phyloP scores from a whole-genome alignment of 2,113 vertebrate species.

The zebrafish (Danio rerio) region DNA sequence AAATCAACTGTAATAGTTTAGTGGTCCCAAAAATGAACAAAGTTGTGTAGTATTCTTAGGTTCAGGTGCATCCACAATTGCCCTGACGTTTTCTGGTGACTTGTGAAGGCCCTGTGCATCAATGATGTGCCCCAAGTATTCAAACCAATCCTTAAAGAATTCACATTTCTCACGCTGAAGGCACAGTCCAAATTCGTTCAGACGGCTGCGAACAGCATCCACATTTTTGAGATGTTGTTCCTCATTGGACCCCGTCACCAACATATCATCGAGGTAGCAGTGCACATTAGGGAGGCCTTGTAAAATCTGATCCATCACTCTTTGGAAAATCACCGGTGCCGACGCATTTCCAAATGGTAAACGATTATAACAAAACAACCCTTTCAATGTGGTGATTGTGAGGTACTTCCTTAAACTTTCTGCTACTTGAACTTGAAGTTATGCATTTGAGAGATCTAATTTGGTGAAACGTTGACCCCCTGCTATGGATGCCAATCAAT shows the following conservation, averaged over 20 bases:
- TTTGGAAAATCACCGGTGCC: neutral
- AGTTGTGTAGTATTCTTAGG: neutral
- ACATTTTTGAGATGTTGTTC: slow-evolving; percentile 1
- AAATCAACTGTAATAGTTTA: slow-evolving; percentile 24
- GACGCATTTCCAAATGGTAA: neutral
- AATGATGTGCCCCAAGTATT: slow-evolving; percentile 42
- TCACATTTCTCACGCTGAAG: slow-evolving; percentile 1
- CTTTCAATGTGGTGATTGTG: neutral
- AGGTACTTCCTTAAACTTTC: neutral
- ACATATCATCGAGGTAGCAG: slow-evolving; percentile 10
- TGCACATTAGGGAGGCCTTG: slow-evolving; percentile 14
- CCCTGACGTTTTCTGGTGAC: slow-evolving; percentile 19
- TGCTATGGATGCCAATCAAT: slow-evolving; percentile 32
- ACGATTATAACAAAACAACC: slow-evolving; percentile 11
- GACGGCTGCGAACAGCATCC: neutral
- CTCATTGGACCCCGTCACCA: slow-evolving; percentile 3
- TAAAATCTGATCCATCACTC: slow-evolving; percentile 25
- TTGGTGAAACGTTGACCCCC: slow-evolving; percentile 33
- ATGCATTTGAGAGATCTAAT: slow-evolving; percentile 23
- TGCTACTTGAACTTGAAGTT: neutral
- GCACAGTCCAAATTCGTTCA: slow-evolving; percentile 20
- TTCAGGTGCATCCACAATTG: slow-evolving; percentile 32
- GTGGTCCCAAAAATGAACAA: slow-evolving; percentile 13
- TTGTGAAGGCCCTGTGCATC: neutral
- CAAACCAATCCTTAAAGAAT: slow-evolving; percentile 13